These are phyloP conservation scores for Istiophorus platypterus DNA, from an alignment of 2,113 vertebrate genomes.

Conservation along the genomic window DNA sequence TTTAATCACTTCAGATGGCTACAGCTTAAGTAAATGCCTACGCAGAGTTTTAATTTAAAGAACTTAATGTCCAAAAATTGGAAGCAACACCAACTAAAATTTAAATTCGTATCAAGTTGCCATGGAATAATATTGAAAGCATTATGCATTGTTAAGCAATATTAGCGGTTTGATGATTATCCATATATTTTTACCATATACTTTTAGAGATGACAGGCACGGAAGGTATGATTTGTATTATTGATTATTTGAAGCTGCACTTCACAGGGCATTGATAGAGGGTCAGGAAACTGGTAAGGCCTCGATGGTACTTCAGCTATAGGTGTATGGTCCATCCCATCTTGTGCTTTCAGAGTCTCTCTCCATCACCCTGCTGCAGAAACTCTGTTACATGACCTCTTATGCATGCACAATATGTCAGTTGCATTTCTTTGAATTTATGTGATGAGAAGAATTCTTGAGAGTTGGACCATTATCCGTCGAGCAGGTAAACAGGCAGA, in stretches of 20 bases:
- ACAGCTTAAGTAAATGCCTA: not conserved
- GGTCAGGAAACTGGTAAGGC: not conserved
- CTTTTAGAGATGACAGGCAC: not conserved
- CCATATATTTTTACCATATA: not conserved
- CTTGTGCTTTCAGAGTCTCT: not conserved
- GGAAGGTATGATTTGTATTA: not conserved
- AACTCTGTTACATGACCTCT: not conserved
- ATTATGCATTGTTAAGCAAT: not conserved
- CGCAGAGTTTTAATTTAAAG: not conserved
- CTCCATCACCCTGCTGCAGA: not conserved
- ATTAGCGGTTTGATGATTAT: not conserved
- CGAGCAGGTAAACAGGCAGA: constrained; percentile 23
- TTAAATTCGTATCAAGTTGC: not conserved
- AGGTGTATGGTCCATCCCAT: not conserved
- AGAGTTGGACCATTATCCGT: constrained; percentile 24
- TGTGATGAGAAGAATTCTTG: constrained; percentile 16
- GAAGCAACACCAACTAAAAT: not conserved
- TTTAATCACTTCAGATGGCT: not conserved
- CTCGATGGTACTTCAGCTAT: not conserved
- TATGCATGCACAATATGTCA: not conserved
- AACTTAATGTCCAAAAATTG: not conserved
- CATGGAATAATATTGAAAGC: not conserved
- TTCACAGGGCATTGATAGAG: not conserved
- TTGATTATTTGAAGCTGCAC: not conserved
- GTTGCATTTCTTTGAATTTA: constrained; percentile 29